Evolutionary conservation across 1,140 invertebrate species (phyloP).

Genomic region (Kradibia gibbosae): DNA sequence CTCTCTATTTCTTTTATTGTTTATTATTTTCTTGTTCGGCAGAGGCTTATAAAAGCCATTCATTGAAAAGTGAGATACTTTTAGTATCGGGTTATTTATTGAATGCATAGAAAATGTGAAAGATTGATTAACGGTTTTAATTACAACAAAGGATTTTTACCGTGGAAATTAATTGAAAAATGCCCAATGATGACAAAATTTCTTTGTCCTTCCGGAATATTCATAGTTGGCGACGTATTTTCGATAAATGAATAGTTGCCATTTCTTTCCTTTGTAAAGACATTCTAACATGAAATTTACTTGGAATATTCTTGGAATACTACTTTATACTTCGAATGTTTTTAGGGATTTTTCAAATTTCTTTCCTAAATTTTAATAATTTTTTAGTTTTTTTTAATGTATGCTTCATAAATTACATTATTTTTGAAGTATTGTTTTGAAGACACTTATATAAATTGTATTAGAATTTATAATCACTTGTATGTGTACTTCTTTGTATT

Average conservation of each 20-base stretch:
- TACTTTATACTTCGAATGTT: not conserved
- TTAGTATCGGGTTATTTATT: not conserved
- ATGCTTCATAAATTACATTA: not conserved
- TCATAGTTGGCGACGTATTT: not conserved
- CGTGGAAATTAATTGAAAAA: conserved; percentile 38
- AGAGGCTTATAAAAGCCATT: not conserved
- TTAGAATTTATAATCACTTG: no score
- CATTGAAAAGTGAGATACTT: not conserved
- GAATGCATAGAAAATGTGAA: conserved; percentile 5
- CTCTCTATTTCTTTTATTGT: not conserved
- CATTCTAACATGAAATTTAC: not conserved
- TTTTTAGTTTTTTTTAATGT: not conserved
- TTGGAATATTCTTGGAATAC: not conserved
- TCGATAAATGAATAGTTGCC: conserved; percentile 23
- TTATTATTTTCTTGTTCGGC: not conserved
- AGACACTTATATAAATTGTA: not conserved
- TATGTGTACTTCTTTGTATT: no score
- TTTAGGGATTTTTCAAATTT: not conserved
- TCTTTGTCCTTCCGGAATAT: not conserved
- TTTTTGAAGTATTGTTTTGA: not conserved
- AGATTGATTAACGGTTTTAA: conserved; percentile 38
- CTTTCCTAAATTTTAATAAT: not conserved
- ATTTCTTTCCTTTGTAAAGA: not conserved
- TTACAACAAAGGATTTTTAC: conserved; percentile 47
- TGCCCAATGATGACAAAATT: conserved; percentile 24